Base-by-base conservation (phyloP, 2,113 vertebrate species). In the Ophthalmotilapia sp. region DNA sequence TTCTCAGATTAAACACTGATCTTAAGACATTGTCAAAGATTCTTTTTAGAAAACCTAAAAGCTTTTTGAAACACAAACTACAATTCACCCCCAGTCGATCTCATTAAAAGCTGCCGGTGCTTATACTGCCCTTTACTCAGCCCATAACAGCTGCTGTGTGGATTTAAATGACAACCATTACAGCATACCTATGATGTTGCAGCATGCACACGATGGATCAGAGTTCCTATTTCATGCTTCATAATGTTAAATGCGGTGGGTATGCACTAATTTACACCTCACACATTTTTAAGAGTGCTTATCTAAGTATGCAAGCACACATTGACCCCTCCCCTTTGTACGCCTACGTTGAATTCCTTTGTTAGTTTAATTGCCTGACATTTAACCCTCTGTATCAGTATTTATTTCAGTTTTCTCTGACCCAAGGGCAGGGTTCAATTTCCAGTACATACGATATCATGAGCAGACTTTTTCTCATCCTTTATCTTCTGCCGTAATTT, bases 351-450 rank as follows among this genome's bases (percentile, higher is more conserved):
- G 54, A 40, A 60, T 10, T 51, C 85, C 84, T 91, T 88, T 93
- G 93, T 95, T 88, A 80, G 84, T 91, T 89, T 92, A 94, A 94
- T 91, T 87, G 89, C 85, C 89, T 95, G 88, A 93, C 91, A 89
- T 94, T 94, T 94, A 93, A 94, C 91, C 91, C 88, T 15, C 75
- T 7, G 54, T 80, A 75, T 84, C 82, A 55, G 79, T 80, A 31
- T 80, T 60, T 81, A 88, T 88, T 62, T 56, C 38, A 80, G 77
- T 86, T 75, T 45, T 15, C 79, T 33, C 3, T 81, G 91, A 93
- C 90, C 91, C 7, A n/a, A 60, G 90, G 93, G 90, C 92, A 93
- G 81, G 81, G 90, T 91, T 94, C 81, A 86, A 21, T 82, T 88
- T 89, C 81, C 56, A 84, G 38, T n/a, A 75, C 73, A 80, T 38